Evolutionary conservation across 2,113 vertebrate genomes (phyloP).

Genomic region (Pampusana beccarii): DNA sequence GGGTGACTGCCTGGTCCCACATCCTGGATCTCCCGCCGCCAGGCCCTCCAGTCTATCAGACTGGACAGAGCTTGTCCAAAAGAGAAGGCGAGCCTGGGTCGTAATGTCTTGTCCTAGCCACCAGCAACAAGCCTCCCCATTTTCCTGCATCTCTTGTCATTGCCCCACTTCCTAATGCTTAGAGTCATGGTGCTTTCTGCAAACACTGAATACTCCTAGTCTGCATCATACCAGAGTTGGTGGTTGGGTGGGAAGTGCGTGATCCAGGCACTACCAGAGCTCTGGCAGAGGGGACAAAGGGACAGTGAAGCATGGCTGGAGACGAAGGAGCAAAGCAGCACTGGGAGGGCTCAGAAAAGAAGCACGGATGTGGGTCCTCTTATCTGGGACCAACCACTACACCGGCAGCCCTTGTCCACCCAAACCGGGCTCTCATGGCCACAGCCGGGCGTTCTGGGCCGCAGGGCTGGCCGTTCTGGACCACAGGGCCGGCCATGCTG

Average conservation of each 20-base stretch:
- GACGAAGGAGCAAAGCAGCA: neutral
- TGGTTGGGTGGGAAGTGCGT: neutral
- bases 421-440: accelerated
- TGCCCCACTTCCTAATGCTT: accelerated
- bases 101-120: neutral
- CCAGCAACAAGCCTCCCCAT: accelerated
- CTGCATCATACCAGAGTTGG: accelerated
- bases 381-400: accelerated
- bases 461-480: too few species aligned
- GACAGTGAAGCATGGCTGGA: neutral
- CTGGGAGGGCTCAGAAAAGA: accelerated
- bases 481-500: too few species aligned
- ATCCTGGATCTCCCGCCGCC: neutral
- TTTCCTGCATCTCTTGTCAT: neutral
- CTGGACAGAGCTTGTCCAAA: neutral
- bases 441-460: neutral
- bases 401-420: accelerated
- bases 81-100: neutral
- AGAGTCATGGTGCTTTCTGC: neutral
- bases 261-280: neutral
- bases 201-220: accelerated
- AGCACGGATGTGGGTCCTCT: accelerated
- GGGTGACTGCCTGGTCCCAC: too few species aligned
- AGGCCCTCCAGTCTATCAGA: neutral
- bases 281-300: neutral